These are phyloP conservation scores for Drosophila melanogaster DNA, from an alignment of 1,140 invertebrate species.

Conservation along the genomic window Release_6_plus_ISO1_MT NT_037436.4:13156001-13156500, in stretches of 20 bases:
- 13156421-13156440: conserved; percentile 1
- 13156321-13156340: conserved; percentile 59
- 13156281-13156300: conserved; percentile 75
- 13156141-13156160: conserved; percentile 26
- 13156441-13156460: conserved; percentile 14
- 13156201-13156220: conserved; percentile 83
- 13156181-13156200: conserved; percentile 80
- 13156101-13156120: conserved; percentile 1
- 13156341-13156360: not conserved
- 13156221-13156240: conserved; percentile 57
- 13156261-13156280: conserved; percentile 59
- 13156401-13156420: conserved; percentile 31
- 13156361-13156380: not conserved
- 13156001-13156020: conserved; percentile 14
- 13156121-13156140: conserved; percentile 60
- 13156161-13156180: conserved; percentile 56
- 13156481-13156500: not conserved
- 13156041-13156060: conserved; percentile 66
- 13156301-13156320: conserved; percentile 32
- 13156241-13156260: conserved; percentile 19
- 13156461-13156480: conserved; percentile 20
- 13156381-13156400: conserved; percentile 45
- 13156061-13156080: conserved; percentile 61
- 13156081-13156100: conserved; percentile 21
- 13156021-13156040: conserved; percentile 63